Base-by-base conservation (phyloP, 2,888 invertebrate species). In the Tuberolachnus salignus region DNA sequence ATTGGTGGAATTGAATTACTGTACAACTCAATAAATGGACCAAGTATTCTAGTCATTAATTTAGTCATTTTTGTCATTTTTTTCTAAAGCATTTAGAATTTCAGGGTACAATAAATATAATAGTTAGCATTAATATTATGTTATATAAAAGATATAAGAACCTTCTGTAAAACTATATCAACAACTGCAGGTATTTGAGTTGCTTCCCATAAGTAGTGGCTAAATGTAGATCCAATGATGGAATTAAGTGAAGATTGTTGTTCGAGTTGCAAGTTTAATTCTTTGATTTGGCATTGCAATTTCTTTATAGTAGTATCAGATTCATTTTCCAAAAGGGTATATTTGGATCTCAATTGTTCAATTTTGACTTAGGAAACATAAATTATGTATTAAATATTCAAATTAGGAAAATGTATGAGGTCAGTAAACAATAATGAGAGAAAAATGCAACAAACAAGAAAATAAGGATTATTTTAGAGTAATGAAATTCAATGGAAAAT, bases 111-210 rank as follows among this genome's bases (percentile, higher is more conserved):
- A 34, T 34, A 34, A 3, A 34, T 34, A 3, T 34, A 34, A 34
- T 34, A 34, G 3, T 34, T 34, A 34, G 34, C 6, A 34, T 34
- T 34, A 34, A 34, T 34, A 34, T 34, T 34, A 34, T 34, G 6
- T n/a, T n/a, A 34, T 6, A 34, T 19, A 19, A 53, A 9, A n/a
- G 8, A 53, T 21, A 21, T 21, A 64, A 21, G 42, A 21, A 66
- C 66, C 23, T 55, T 1, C 44, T 53, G n/a, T 55, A 74, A 74
- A 66, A 74, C 46, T 3, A 55, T 66, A 44, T 74, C n/a, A 66
- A 64, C 55, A 23, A 74, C 19, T 55, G n/a, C 11, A 42, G 64
- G 53, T n/a, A 53, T 55, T 66, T 66, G 53, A 42, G 55, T 66
- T 23, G 66, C 74, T 46, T 66, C 46, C 66, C 59, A 74, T 23